Evolutionary conservation across 2,888 invertebrate species (phyloP), one percentile per base, ranked within the genome.

Genomic region (Perithous albicinctus): DNA sequence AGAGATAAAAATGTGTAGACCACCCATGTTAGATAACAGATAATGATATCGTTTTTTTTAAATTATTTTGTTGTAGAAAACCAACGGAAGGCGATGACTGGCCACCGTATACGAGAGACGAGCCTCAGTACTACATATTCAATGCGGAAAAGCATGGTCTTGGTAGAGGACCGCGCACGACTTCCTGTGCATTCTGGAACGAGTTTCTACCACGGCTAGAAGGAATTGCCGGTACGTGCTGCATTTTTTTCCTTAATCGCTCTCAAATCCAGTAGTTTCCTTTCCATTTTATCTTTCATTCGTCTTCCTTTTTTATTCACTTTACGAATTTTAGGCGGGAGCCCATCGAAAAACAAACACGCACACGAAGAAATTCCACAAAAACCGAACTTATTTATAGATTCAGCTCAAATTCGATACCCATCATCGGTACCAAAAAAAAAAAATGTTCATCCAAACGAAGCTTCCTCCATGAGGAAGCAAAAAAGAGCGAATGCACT

Each of bases 141-240:
- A 97, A 98, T 84, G 97, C 98, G 0, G 96, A 97, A 87, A 95
- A 95, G 48, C 94, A 94, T 78, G 96, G 96, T 83, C 93, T 94
- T 83, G 95, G 95, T 56, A 94, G 94, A 93, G 97, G 98, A 78
- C 96, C 97, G 10, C 94, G 98, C 90, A 95, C 98, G 88, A 95
- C 96, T 64, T 96, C 97, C 63, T 99, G 99, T 93, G 97, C 98
- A 73, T 99, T 99, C 93, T 99, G 99, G 99, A 98, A 98, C 91
- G 96, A 97, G 88, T 98, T 98, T 93, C 94, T 99, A 91, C 98
- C 98, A 83, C 96, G 97, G 93, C 95, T 99, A 87, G 95, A 96
- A 93, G 96, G 96, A 94, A 94, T 95, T 93, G 94, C 95, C 93
- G 95, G 95, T 95, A 93, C 86, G 91, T 85, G 23, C 35, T 12